phyloP scores from a whole-genome alignment of 2,888 invertebrate species.

The Eristalinus aeneus region DNA sequence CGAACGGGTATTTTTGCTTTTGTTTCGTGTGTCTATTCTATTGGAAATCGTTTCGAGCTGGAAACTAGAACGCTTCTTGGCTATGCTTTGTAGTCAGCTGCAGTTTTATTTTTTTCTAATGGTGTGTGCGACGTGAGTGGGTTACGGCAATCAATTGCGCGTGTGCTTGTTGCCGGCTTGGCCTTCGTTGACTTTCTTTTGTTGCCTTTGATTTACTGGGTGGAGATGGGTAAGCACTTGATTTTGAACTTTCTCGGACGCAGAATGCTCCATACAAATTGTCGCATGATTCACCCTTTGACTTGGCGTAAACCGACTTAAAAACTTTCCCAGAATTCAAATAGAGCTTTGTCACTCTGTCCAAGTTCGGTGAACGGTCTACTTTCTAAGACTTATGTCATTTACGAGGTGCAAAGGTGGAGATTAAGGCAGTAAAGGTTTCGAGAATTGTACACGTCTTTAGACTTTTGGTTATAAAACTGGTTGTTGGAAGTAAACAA shows the following conservation, averaged over 20 bases:
- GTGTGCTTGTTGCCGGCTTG: slow-evolving; percentile 25
- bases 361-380: not conserved
- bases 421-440: not conserved
- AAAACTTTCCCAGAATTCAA: not conserved
- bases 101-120: slow-evolving; percentile 22
- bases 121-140: slow-evolving; percentile 46
- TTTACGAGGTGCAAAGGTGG: not conserved
- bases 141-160: slow-evolving; percentile 20
- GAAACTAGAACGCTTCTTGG: slow-evolving; percentile 39
- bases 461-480: too few relatives aligned
- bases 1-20: not conserved
- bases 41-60: slow-evolving; percentile 60
- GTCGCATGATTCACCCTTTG: not conserved
- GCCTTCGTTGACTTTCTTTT: slow-evolving; percentile 47
- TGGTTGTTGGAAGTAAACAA: too few relatives aligned
- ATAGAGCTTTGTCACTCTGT: not conserved
- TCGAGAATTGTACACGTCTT: too few relatives aligned
- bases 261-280: not conserved
- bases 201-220: slow-evolving; percentile 1
- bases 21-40: slow-evolving; percentile 25
- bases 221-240: slow-evolving; percentile 1
- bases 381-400: not conserved
- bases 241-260: slow-evolving; percentile 42
- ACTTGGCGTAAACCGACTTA: not conserved
- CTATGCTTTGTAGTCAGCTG: slow-evolving; percentile 13